Evolutionary conservation across 92 coral and sea anemone genomes (phyloP).

Genomic region (Micromussa lordhowensis): DNA sequence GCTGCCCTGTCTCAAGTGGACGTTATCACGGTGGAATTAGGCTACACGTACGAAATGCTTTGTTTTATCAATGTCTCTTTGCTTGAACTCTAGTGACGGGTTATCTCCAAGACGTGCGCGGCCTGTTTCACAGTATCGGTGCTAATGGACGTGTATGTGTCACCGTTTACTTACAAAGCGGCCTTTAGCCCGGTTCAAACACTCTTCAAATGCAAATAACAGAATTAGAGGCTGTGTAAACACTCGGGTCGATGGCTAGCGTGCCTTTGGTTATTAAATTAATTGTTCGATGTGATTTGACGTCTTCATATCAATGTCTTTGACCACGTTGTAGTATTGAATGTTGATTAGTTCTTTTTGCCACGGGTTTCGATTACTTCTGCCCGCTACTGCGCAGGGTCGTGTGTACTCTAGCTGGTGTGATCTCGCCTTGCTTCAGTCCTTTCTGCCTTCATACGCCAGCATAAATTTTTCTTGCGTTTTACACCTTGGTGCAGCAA

Average conservation of each 20-base stretch:
- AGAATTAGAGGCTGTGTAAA: slow-evolving; percentile 29
- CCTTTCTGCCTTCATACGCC: neutral
- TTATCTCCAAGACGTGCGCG: slow-evolving; percentile 25
- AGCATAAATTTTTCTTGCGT: neutral
- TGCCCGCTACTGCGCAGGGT: neutral
- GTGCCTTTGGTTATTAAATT: slow-evolving; percentile 40
- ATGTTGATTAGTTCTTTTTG: slow-evolving; percentile 36
- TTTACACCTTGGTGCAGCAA: neutral
- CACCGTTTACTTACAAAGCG: slow-evolving; percentile 33
- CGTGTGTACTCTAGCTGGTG: neutral
- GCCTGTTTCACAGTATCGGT: slow-evolving; percentile 17
- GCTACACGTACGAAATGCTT: neutral
- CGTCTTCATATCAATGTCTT: slow-evolving; percentile 24
- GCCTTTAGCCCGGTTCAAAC: slow-evolving; percentile 21
- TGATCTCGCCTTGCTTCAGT: neutral
- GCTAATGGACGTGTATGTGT: slow-evolving; percentile 9
- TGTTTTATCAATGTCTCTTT: slow-evolving; percentile 11
- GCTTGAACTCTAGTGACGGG: neutral
- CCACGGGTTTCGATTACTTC: slow-evolving; percentile 30
- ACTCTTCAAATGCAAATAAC: slow-evolving; percentile 40
- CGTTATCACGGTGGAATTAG: slow-evolving; percentile 5
- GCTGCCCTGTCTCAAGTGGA: neutral
- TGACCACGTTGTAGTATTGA: slow-evolving; percentile 33
- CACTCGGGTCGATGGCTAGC: slow-evolving; percentile 21
- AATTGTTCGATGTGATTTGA: slow-evolving; percentile 28